Conservation (phyloP, 1,140 invertebrate species). For the Cotesia chilonis region DNA sequence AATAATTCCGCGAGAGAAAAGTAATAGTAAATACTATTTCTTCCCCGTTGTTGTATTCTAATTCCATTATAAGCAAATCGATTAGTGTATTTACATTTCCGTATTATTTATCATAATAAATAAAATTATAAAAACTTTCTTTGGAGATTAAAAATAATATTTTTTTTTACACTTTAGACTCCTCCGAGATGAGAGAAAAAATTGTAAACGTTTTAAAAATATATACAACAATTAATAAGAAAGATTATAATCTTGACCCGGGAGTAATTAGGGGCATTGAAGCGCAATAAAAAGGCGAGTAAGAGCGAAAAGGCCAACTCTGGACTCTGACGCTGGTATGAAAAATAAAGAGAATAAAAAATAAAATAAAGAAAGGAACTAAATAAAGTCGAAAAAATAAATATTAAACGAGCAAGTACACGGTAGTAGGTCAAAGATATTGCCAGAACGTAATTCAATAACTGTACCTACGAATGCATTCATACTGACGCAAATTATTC, state of each 20-base stretch:
- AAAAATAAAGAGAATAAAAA: slow-evolving; percentile 5
- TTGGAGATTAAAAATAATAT: too few species aligned
- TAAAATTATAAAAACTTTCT: too few species aligned
- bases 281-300: slow-evolving; percentile 17
- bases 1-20: too few species aligned
- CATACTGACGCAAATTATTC: slow-evolving; percentile 6
- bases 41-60: slow-evolving; percentile 16
- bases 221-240: slow-evolving; percentile 1
- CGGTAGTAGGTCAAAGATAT: slow-evolving; percentile 21
- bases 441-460: slow-evolving; percentile 31
- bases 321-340: not conserved
- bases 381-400: slow-evolving; percentile 25
- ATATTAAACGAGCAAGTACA: slow-evolving; percentile 12
- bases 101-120: too few species aligned
- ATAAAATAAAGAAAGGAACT: slow-evolving; percentile 7
- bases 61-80: slow-evolving; percentile 30
- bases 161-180: too few species aligned
- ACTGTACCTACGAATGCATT: slow-evolving; percentile 24
- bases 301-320: not conserved
- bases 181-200: not conserved
- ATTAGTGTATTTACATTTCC: slow-evolving; percentile 24
- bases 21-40: too few species aligned
- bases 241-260: slow-evolving; percentile 20
- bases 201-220: not conserved
- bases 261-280: slow-evolving; percentile 24